Conservation (phyloP, 2,797 vertebrate species). For the Channa striata region DNA sequence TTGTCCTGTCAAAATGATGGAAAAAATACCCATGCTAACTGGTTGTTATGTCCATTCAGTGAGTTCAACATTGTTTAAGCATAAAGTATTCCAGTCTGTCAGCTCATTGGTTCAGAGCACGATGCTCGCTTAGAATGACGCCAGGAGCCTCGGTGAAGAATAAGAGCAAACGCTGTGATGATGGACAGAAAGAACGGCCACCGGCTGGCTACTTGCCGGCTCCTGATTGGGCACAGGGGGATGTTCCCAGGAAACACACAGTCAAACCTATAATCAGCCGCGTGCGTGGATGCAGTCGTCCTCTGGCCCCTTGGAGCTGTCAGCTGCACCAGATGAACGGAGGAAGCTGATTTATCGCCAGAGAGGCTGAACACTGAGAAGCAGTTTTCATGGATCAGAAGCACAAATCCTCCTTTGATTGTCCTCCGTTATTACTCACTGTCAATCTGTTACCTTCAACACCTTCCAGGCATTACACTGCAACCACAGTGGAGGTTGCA, state of each 20-base stretch:
- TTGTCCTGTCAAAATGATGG: too few species aligned
- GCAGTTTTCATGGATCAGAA: constrained; percentile 20
- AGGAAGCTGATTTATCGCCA: constrained; percentile 7
- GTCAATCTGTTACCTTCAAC: neutral
- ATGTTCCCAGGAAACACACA: constrained; percentile 63
- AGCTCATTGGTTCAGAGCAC: too few species aligned
- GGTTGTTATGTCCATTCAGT: too few species aligned
- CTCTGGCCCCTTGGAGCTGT: constrained; percentile 11
- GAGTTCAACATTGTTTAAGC: too few species aligned
- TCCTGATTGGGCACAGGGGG: constrained; percentile 54
- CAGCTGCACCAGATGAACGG: neutral
- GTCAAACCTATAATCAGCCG: constrained; percentile 6
- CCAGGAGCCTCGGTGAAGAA: constrained; percentile 2
- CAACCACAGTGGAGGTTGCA: neutral
- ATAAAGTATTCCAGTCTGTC: too few species aligned
- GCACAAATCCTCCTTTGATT: constrained; percentile 18
- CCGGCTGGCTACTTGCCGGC: constrained; percentile 36
- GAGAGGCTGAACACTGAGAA: constrained; percentile 10
- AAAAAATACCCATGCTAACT: too few species aligned
- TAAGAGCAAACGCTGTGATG: constrained; percentile 7
- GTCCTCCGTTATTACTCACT: neutral
- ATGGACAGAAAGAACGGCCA: too few species aligned
- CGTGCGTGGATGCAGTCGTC: constrained; percentile 13
- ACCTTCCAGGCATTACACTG: constrained; percentile 1
- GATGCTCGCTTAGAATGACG: neutral